phyloP scores from a whole-genome alignment of 2,113 vertebrate species.

The Brienomyrus brachyistius region DNA sequence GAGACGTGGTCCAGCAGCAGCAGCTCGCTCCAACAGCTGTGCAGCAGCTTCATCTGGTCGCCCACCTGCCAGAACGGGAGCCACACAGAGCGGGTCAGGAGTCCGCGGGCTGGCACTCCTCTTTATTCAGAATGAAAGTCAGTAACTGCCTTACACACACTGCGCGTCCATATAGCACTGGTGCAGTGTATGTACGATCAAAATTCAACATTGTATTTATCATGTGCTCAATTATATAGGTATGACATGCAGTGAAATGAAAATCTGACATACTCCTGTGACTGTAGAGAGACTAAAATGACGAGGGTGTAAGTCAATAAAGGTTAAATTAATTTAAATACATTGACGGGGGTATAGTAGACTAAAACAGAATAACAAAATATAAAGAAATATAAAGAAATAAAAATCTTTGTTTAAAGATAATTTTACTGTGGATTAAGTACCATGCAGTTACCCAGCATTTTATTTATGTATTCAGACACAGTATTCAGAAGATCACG shows the following conservation, averaged over 20 bases:
- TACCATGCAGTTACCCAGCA: too few relatives aligned
- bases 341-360: too few relatives aligned
- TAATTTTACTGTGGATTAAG: too few relatives aligned
- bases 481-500: background rate
- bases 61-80: slow-evolving; percentile 61
- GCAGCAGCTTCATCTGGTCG: slow-evolving; percentile 89
- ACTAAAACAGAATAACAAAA: too few relatives aligned
- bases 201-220: background rate
- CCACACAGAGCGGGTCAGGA: background rate
- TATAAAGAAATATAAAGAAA: too few relatives aligned
- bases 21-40: slow-evolving; percentile 88
- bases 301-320: background rate
- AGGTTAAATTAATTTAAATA: too few relatives aligned
- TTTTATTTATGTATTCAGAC: background rate
- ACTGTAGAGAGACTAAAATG: background rate
- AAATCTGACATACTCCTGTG: background rate
- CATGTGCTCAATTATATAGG: background rate
- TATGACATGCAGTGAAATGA: background rate
- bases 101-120: background rate
- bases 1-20: slow-evolving; percentile 81
- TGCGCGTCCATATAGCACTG: background rate
- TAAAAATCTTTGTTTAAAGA: too few relatives aligned
- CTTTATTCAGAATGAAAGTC: background rate
- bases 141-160: background rate
- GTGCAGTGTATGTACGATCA: background rate